phyloP scores from a whole-genome alignment of 2,113 vertebrate genomes.

The Ramphastos sulfuratus region DNA sequence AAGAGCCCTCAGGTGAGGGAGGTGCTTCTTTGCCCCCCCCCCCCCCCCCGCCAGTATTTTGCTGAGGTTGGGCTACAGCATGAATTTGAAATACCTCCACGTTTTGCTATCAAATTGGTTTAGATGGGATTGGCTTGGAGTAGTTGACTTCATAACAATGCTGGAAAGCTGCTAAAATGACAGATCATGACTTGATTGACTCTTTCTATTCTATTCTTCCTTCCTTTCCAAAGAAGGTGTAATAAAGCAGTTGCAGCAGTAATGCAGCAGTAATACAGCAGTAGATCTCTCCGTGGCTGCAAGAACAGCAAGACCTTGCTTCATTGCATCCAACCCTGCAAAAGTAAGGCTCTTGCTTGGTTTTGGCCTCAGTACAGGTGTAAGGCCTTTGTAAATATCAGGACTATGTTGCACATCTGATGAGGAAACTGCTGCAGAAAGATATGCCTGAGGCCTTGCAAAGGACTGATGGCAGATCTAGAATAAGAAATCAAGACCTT shows the following conservation, averaged over 20 bases:
- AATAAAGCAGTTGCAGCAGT: background rate
- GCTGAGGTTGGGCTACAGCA: background rate
- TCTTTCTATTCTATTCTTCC: background rate
- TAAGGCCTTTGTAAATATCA: background rate
- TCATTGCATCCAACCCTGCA: background rate
- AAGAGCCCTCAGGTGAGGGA: background rate
- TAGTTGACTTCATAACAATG: background rate
- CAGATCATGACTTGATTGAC: background rate
- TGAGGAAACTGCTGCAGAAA: background rate
- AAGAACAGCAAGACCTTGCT: background rate
- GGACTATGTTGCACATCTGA: background rate
- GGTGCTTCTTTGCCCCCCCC: background rate
- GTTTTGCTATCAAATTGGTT: background rate
- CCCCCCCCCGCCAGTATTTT: background rate
- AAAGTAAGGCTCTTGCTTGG: background rate
- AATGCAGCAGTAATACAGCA: background rate
- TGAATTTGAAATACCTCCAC: background rate
- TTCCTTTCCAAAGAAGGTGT: background rate
- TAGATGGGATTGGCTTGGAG: background rate
- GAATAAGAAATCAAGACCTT: background rate
- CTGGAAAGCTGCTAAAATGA: background rate
- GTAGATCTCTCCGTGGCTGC: background rate
- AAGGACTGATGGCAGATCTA: background rate
- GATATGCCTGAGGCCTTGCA: rapidly evolving
- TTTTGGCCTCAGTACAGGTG: background rate